Evolutionary conservation across 2,888 invertebrate genomes (phyloP).

Genomic region (Oscheius sp.): DNA sequence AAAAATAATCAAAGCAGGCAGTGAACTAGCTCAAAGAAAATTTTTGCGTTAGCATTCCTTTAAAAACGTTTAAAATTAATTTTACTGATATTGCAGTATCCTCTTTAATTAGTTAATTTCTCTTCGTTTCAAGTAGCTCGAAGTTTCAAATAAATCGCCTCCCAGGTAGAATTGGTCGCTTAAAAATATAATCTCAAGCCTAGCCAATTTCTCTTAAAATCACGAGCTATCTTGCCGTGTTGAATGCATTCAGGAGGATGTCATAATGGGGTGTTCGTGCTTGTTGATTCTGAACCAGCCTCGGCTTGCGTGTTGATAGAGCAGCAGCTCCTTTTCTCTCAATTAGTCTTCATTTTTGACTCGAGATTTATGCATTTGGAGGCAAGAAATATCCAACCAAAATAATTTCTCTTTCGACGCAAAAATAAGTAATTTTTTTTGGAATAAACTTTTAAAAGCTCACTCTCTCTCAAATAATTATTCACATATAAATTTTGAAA

Average conservation of each 20-base stretch:
- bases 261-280: background rate
- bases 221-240: background rate
- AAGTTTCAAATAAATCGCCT: too few species aligned
- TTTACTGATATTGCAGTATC: background rate
- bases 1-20: too few species aligned
- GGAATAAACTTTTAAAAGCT: background rate
- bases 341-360: too few species aligned
- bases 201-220: background rate
- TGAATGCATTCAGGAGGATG: background rate
- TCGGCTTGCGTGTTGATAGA: background rate
- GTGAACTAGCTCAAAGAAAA: too few species aligned
- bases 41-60: too few species aligned
- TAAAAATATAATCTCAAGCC: too few species aligned
- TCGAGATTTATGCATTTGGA: too few species aligned
- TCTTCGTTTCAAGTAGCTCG: background rate
- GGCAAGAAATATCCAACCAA: background rate
- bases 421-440: background rate
- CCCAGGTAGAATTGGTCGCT: too few species aligned
- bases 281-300: background rate
- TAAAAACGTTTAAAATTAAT: too few species aligned
- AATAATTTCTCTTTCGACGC: background rate
- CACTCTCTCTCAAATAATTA: background rate
- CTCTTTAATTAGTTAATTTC: background rate
- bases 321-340: background rate
- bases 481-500: background rate